phyloP scores from a whole-genome alignment of 2,888 invertebrate species.

The Drosophila paranaensis region DNA sequence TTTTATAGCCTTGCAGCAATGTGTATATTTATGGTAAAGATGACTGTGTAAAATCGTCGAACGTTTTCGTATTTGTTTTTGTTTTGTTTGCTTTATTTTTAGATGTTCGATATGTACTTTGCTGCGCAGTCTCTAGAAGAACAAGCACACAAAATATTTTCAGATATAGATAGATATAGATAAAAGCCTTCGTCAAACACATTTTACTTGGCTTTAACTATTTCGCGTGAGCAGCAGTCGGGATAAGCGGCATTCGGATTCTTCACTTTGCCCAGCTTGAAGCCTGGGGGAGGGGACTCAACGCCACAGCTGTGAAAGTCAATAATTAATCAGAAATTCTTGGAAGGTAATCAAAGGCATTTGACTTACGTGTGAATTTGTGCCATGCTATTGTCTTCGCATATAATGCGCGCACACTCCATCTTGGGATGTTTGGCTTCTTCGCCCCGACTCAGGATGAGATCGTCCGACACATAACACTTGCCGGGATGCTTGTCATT shows the following conservation, averaged over 20 bases:
- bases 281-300: slow-evolving; percentile 19
- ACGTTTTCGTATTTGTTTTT: slow-evolving; percentile 2
- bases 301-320: slow-evolving; percentile 54
- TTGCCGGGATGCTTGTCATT: slow-evolving; percentile 66
- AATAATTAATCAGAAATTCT: neutral
- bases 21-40: neutral
- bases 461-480: slow-evolving; percentile 46
- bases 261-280: slow-evolving; percentile 37
- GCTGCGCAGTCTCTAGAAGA: slow-evolving; percentile 20
- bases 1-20: neutral
- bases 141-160: slow-evolving; percentile 10
- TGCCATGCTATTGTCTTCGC: slow-evolving; percentile 36
- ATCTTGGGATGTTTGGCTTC: slow-evolving; percentile 26
- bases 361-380: slow-evolving; percentile 52
- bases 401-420: slow-evolving; percentile 54
- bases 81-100: slow-evolving; percentile 27
- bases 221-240: slow-evolving; percentile 46
- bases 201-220: slow-evolving; percentile 17
- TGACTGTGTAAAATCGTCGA: slow-evolving; percentile 2
- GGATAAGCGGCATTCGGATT: slow-evolving; percentile 58
- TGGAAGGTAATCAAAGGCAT: neutral
- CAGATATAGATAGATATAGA: neutral
- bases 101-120: slow-evolving; percentile 8
- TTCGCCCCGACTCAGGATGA: slow-evolving; percentile 46
- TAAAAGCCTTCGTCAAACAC: no score